Evolutionary conservation across 2,113 vertebrate species (phyloP), one percentile per base, ranked within the genome.

Genomic region (Agapornis roseicollis): DNA sequence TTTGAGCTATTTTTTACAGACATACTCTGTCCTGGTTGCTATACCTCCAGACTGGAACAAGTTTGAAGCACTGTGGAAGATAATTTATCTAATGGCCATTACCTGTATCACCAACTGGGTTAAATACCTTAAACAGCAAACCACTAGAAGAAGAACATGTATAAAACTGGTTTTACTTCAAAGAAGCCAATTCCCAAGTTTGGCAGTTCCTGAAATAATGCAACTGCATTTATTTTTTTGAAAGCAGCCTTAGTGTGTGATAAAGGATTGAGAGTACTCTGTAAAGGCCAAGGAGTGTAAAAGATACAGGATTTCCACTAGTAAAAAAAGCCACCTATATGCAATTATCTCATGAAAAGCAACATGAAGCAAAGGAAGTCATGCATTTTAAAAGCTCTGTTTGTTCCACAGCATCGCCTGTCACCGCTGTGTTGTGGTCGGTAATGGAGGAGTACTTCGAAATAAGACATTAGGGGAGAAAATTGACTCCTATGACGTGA

Each of bases 401-500:
- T 92, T 97, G 58, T 90, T 94, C 92, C 44, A 33, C 95, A 98
- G 98, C 8, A 11, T 96, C 71, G 85, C 97, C 5, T 98, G 98
- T 93, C 98, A 97, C 76, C 98, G 93, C 56, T 98, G 98, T 56
- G 69, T 98, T 76, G 98, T 98, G 73, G 98, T 98, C 1, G 98
- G 98, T 64, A 98, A 98, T 49, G 98, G 98, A 95, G 98, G 98
- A 85, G 80, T 98, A 14, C 97, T 98, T 94, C 97, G 98, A 96
- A 98, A 98, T 91, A 98, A 98, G 94, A 98, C 97, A 0, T 83
- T 98, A 63, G 98, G 98, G 64, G 95, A 97, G 92, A 98, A 96
- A 88, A 98, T 98, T 50, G 98, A 98, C 94, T 98, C 98, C 0
- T 98, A 98, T 41, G 98, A 98, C 6, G 96, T 98, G 46, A 86